These are phyloP conservation scores for Malthinus flaveolus DNA, from an alignment of 2,888 invertebrate species.

Conservation along the genomic window DNA sequence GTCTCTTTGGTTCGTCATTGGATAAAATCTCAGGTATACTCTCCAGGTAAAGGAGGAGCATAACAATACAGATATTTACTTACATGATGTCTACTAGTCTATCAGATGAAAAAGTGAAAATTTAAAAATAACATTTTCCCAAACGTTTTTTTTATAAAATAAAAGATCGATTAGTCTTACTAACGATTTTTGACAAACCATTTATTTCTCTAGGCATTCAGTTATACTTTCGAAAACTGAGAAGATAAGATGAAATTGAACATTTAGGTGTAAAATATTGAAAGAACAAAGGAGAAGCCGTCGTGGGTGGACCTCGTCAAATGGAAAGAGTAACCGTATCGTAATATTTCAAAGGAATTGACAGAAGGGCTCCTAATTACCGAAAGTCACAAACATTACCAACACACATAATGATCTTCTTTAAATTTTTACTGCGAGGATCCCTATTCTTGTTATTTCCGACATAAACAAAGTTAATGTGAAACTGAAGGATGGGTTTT, in stretches of 20 bases:
- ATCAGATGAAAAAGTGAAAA: background rate
- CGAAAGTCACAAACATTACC: constrained; percentile 14
- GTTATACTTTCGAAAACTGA: no score
- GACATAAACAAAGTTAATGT: constrained; percentile 1
- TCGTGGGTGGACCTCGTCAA: constrained; percentile 22
- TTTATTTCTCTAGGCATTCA: no score
- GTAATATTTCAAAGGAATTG: constrained; percentile 25
- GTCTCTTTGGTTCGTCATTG: background rate
- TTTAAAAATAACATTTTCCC: background rate
- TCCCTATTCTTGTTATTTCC: constrained; percentile 7
- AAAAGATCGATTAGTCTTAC: background rate
- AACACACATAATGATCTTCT: constrained; percentile 15
- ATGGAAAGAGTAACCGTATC: constrained; percentile 22
- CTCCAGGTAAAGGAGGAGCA: constrained; percentile 3
- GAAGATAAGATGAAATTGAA: no score
- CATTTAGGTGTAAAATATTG: background rate
- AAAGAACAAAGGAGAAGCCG: background rate
- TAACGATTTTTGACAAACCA: background rate
- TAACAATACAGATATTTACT: background rate
- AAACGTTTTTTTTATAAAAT: background rate
- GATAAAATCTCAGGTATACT: constrained; percentile 1
- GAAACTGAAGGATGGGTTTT: background rate
- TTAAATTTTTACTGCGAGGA: background rate
- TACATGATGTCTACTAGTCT: background rate
- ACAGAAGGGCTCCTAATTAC: constrained; percentile 28